Evolutionary conservation across 1,140 invertebrate genomes (phyloP).

Genomic region (Magallana ariakensis): DNA sequence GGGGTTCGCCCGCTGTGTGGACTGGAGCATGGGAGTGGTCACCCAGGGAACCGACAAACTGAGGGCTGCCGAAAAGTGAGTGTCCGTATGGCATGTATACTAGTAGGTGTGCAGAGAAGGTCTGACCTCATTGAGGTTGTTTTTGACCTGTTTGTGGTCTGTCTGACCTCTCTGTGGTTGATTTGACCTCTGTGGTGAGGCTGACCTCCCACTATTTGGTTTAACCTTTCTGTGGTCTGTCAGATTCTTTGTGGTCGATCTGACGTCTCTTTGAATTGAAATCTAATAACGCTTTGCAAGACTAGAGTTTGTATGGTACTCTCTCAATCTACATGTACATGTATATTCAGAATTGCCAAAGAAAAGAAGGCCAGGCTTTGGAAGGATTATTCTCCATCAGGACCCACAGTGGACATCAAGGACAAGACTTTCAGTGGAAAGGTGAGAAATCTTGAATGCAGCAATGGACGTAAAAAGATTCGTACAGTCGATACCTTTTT

Average conservation of each 20-base stretch:
- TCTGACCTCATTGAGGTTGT: too few relatives aligned
- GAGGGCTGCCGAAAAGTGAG: conserved; percentile 88
- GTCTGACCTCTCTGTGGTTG: too few relatives aligned
- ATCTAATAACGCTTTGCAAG: too few relatives aligned
- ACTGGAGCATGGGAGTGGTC: conserved; percentile 96
- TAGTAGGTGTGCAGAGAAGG: too few relatives aligned
- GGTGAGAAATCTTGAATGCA: conserved; percentile 80
- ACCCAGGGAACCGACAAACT: conserved; percentile 90
- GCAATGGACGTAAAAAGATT: background rate
- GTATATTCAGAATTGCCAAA: conserved; percentile 86
- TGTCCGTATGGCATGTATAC: background rate
- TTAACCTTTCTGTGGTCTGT: too few relatives aligned
- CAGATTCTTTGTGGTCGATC: too few relatives aligned
- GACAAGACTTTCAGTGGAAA: conserved; percentile 92
- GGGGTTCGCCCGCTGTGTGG: conserved; percentile 97
- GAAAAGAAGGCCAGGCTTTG: conserved; percentile 92
- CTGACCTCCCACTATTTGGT: too few relatives aligned
- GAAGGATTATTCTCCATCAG: conserved; percentile 86
- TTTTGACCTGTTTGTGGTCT: too few relatives aligned
- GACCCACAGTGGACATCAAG: conserved; percentile 82
- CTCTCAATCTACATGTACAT: too few relatives aligned
- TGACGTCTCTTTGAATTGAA: too few relatives aligned
- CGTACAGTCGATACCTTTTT: background rate
- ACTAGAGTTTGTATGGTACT: too few relatives aligned
- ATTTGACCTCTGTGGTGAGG: too few relatives aligned